Conservation (phyloP, 2,113 vertebrate genomes). For the Tachuris rubrigastra region DNA sequence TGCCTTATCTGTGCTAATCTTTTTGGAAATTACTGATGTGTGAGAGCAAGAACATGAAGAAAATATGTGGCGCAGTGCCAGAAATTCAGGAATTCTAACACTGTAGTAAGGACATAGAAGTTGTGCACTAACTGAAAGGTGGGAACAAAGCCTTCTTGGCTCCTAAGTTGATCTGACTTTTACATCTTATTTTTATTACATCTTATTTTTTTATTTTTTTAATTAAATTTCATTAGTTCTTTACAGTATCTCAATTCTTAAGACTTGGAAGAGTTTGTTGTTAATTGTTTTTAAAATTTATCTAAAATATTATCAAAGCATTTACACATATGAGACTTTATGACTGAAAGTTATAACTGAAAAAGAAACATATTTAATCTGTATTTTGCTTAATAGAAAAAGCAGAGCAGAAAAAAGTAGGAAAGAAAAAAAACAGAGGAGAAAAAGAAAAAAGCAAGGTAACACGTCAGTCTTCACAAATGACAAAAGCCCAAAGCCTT, state of each 20-base stretch:
- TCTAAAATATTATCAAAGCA: neutral
- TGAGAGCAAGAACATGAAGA: neutral
- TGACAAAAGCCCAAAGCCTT: slow-evolving; percentile 37
- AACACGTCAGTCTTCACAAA: slow-evolving; percentile 30
- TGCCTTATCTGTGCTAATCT: neutral
- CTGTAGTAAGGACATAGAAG: neutral
- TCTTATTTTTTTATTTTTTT: neutral
- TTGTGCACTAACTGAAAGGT: neutral
- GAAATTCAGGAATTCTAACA: neutral
- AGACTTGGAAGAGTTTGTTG: neutral
- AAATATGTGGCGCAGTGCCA: neutral
- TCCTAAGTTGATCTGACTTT: neutral
- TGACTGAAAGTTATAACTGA: neutral
- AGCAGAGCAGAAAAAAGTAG: slow-evolving; percentile 67
- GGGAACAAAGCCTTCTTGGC: fast-evolving
- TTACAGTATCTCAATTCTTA: neutral
- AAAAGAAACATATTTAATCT: neutral
- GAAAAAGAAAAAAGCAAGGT: slow-evolving; percentile 74
- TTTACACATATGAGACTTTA: neutral
- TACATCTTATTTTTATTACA: neutral
- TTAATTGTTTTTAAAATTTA: neutral
- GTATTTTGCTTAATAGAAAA: slow-evolving; percentile 66
- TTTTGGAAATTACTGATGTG: neutral
- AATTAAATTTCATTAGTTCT: neutral
- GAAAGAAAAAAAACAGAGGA: slow-evolving; percentile 74